Percentiles rank a stretch among this genome's conserved stretches.
These are phyloP conservation scores for Plecturocebus donacophilus DNA, from an alignment of 2,113 vertebrate species.

Conservation along the genomic window DNA sequence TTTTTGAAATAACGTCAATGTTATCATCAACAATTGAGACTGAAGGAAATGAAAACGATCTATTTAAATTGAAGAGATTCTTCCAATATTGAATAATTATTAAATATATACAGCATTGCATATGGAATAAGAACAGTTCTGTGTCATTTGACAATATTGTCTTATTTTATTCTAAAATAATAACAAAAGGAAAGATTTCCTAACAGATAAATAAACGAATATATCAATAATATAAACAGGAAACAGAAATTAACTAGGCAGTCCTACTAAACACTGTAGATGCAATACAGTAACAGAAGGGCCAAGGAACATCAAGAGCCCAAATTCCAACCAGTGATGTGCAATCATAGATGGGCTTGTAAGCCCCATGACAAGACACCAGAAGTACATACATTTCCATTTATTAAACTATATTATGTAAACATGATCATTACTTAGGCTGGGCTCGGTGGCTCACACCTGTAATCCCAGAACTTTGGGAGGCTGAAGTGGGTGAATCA, in stretches of 20 bases:
- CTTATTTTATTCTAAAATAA: conserved; percentile 12
- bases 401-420: neutral
- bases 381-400: neutral
- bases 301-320: neutral
- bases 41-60: neutral
- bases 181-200: neutral
- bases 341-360: neutral
- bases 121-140: neutral
- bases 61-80: neutral
- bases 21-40: neutral
- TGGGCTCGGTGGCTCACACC: too few relatives aligned
- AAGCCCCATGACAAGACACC: neutral
- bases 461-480: too few relatives aligned
- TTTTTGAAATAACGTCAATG: neutral
- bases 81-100: neutral
- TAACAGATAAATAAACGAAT: neutral
- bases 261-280: neutral
- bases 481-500: too few relatives aligned
- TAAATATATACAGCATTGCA: neutral
- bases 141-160: neutral
- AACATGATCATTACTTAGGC: neutral
- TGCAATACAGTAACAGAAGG: neutral
- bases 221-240: neutral
- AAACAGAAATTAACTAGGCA: neutral
- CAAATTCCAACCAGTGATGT: neutral